Base-by-base conservation (phyloP, 2,888 invertebrate genomes). In the Yponomeuta cagnagella region DNA sequence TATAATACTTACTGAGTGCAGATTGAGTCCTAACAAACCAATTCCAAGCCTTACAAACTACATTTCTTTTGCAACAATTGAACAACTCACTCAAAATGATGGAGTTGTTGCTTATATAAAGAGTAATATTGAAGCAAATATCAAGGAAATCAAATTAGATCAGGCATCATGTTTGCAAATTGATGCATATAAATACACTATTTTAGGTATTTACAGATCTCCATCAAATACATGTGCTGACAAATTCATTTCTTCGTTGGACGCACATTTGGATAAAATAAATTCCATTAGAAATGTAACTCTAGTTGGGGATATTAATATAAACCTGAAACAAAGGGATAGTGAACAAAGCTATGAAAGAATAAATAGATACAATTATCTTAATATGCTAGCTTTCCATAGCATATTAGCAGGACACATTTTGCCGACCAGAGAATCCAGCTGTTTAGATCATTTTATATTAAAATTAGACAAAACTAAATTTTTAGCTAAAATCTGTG, bases 391-490 rank as follows among this genome's bases (percentile, higher is more conserved):
- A 43, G 30, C 73, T 3, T 15, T 48, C 10, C 68, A 72, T 37
- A 69, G 72, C 1, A 5, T 73, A 10, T 37, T 74, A 66, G 68
- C 73, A 4, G 71, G 71, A 0, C 74, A 74, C 64, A 8, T 23
- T 6, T 8, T 73, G 8, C 72, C 73, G 33, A 74, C 73, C 10
- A 63, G 73, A 69, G 33, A 71, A n/a, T 23, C 48, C 8, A 73
- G 58, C n/a, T 74, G 73, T 58, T 10, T 74, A 12, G 72, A 74
- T 15, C 73, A 73, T 64, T 48, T 73, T 63, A 48, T 73, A n/a
- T 5, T 72, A 58, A 71, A 73, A 72, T 10, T 72, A 2, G 10
- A 71, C 10, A 67, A 67, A 33, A 58, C 23, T 33, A 69, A 63
- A n/a, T 1, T 43, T 0, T n/a, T 58, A 12, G 67, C 71, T 12